Conservation (phyloP, 2,888 invertebrate species). For the Bugula neritina region DNA sequence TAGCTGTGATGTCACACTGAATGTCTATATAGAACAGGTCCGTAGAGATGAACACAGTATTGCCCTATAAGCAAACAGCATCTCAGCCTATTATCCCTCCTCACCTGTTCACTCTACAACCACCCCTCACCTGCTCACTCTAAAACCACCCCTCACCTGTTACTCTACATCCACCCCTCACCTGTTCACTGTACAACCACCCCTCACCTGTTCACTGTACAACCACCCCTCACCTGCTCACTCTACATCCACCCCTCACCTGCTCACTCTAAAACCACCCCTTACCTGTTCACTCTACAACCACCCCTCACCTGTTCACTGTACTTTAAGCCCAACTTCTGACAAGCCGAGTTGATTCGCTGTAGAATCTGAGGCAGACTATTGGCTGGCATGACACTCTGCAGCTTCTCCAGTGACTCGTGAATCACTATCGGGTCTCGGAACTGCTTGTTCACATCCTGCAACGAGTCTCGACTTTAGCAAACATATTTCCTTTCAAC, state of each 20-base stretch:
- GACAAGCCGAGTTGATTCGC: constrained; percentile 56
- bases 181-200: no score
- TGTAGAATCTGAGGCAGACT: constrained; percentile 56
- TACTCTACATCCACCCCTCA: no score
- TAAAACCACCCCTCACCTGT: no score
- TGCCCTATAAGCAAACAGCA: constrained; percentile 10
- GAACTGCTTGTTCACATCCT: background rate
- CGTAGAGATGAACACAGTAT: constrained; percentile 74
- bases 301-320: constrained; percentile 3
- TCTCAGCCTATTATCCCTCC: no score
- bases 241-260: no score
- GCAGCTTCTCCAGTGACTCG: constrained; percentile 24
- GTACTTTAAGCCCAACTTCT: constrained; percentile 18
- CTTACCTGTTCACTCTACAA: no score
- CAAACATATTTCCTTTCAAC: no score
- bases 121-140: constrained; percentile 3
- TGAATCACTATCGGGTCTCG: background rate
- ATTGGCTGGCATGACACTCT: constrained; percentile 24
- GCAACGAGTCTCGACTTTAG: no score
- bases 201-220: no score
- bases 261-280: no score
- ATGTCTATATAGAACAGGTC: constrained; percentile 96
- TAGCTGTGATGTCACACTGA: constrained; percentile 73
- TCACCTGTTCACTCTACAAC: no score
- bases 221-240: no score